Percentiles rank a stretch among this genome's conserved stretches.
These are phyloP conservation scores for Megalops atlanticus DNA, from an alignment of 2,113 vertebrate genomes.

Conservation along the genomic window DNA sequence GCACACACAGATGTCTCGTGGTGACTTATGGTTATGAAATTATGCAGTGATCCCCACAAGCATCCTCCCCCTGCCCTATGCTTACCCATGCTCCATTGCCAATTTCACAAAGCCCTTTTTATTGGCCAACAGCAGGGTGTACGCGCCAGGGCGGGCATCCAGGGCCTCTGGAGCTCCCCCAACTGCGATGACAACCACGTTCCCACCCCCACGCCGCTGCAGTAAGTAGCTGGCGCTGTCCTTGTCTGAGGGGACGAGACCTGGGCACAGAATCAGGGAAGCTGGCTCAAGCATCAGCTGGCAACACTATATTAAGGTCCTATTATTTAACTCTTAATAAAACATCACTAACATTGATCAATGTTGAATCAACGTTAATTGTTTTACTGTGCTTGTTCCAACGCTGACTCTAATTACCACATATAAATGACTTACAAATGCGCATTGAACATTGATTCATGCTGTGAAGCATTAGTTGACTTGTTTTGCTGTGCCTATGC, in stretches of 20 bases:
- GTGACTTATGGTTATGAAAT: not conserved
- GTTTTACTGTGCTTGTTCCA: too few relatives aligned
- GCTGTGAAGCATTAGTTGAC: too few relatives aligned
- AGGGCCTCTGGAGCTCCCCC: conserved; percentile 87
- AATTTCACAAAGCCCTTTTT: conserved; percentile 92
- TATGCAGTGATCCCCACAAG: not conserved
- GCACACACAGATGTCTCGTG: not conserved
- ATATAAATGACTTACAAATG: too few relatives aligned
- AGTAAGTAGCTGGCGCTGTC: conserved; percentile 75
- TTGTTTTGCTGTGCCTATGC: too few relatives aligned
- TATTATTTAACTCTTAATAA: too few relatives aligned
- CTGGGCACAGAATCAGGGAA: conserved; percentile 60
- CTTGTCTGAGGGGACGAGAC: conserved; percentile 83
- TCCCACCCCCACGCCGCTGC: conserved; percentile 66
- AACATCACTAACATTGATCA: too few relatives aligned
- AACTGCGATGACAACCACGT: conserved; percentile 72
- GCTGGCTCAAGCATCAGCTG: not conserved
- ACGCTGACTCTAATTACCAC: too few relatives aligned
- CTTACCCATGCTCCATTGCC: conserved; percentile 84
- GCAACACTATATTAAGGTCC: too few relatives aligned
- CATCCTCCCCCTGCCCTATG: not conserved
- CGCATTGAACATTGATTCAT: too few relatives aligned
- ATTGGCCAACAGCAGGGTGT: conserved; percentile 74
- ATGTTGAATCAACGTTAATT: too few relatives aligned
- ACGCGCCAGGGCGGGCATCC: conserved; percentile 81